A percentile compares a stretch with the other conserved stretches of the same genome.
These are phyloP conservation scores for Piaya cayana DNA, from an alignment of 2,113 vertebrate species.

Conservation along the genomic window DNA sequence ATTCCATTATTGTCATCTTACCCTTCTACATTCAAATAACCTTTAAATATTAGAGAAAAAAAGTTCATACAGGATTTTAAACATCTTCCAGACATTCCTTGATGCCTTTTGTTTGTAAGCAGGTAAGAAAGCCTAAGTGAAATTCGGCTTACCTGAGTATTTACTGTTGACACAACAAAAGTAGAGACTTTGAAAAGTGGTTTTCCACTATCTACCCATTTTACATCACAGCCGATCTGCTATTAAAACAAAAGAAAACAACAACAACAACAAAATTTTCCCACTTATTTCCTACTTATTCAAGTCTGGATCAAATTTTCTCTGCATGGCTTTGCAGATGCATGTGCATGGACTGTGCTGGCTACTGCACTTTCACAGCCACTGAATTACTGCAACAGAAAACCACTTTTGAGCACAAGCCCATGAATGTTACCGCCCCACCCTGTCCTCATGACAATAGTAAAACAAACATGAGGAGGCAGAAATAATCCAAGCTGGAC, in stretches of 20 bases:
- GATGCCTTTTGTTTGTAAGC: background rate
- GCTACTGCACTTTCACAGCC: background rate
- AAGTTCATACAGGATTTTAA: background rate
- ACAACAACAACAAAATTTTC: background rate
- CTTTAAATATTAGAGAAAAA: background rate
- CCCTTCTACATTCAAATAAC: background rate
- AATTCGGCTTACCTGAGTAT: conserved; percentile 87
- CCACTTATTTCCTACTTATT: background rate
- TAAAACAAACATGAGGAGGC: background rate
- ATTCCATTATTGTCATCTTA: background rate
- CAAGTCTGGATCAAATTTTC: background rate
- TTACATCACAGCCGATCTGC: conserved; percentile 85
- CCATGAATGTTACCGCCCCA: fast-evolving
- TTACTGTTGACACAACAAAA: conserved; percentile 91
- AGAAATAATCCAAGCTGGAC: conserved; percentile 9
- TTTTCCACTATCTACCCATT: conserved; percentile 95
- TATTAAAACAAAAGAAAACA: background rate
- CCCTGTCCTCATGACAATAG: background rate
- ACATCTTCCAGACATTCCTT: background rate
- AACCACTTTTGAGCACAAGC: background rate
- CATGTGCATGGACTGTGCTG: background rate
- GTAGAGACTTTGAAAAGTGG: conserved; percentile 91
- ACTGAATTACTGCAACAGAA: background rate
- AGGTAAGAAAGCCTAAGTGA: background rate
- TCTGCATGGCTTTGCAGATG: background rate